Base-by-base conservation (phyloP, 2,113 vertebrate species). In the Scomber scombrus region DNA sequence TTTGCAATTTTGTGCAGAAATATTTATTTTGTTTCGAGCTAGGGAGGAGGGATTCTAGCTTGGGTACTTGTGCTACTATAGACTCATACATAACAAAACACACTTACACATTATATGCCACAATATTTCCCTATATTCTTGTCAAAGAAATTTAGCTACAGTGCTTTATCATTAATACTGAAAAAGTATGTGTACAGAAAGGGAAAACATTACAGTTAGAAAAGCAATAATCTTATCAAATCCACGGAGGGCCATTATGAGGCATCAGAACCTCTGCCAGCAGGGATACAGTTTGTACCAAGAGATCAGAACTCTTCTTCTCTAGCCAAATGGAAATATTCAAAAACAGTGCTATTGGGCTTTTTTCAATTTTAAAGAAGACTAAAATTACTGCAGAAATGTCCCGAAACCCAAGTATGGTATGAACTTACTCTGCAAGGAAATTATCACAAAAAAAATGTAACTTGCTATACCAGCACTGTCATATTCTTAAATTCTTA, bases 171-270 rank as follows among this genome's bases (percentile, higher is more conserved):
- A 61, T 57, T 64, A 81, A 85, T 71, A 69, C 51, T 52, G 64
- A 90, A 70, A 71, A 14, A 54, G 71, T 65, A 81, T 81, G 23
- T 70, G 34, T 40, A 62, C 68, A 51, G 78, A 84, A 71, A 77
- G 73, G 61, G 29, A 47, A 83, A 88, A 84, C 84, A 88, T 85
- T 75, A 75, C 65, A 84, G 76, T 85, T 72, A 84, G 72, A 88
- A 89, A 85, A 86, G 83, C 89, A 92, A 86, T 91, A 89, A 89
- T 91, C 76, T 84, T 83, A 88, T 93, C 80, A 88, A 91, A 92
- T 91, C 89, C 88, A 86, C 11, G 34, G 92, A 90, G 92, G 72
- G 88, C 89, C 82, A 88, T 91, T 90, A 90, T 34, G 75, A 90
- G 76, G 77, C 83, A 55, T 90, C 89, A 92, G 88, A 93, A 87